These are phyloP conservation scores for Hoplias malabaricus DNA, from an alignment of 2,113 vertebrate species.

Conservation along the genomic window DNA sequence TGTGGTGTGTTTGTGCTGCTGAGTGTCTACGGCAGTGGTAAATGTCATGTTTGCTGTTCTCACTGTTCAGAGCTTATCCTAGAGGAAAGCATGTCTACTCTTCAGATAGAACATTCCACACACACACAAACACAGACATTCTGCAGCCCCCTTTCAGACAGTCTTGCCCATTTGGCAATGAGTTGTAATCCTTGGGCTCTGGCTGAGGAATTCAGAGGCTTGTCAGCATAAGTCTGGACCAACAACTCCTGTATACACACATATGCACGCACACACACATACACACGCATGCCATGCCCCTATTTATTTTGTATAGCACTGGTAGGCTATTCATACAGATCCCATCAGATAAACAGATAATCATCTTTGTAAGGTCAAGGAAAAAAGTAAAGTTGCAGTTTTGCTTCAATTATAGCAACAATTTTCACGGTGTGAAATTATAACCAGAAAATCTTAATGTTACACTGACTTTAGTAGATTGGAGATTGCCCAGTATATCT, in stretches of 20 bases:
- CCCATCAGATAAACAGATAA: too few species aligned
- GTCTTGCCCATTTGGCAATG: conserved; percentile 39
- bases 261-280: neutral
- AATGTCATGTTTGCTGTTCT: conserved; percentile 40
- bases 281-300: neutral
- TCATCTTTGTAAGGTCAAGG: too few species aligned
- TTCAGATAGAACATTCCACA: conserved; percentile 44
- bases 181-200: conserved; percentile 40
- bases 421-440: too few species aligned
- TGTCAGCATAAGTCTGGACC: conserved; percentile 33
- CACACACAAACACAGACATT: neutral
- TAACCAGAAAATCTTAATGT: too few species aligned
- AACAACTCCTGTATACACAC: conserved; percentile 8
- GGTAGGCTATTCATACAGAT: too few species aligned
- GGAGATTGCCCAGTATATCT: too few species aligned
- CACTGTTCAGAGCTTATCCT: conserved; percentile 9
- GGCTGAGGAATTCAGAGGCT: conserved; percentile 44
- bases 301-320: too few species aligned
- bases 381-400: too few species aligned
- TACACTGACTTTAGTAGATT: too few species aligned
- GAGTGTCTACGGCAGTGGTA: neutral
- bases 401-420: too few species aligned
- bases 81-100: conserved; percentile 9
- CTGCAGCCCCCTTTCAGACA: neutral
- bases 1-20: neutral